Evolutionary conservation across 2,888 invertebrate genomes (phyloP).

Genomic region (Phyllotreta cruciferae): DNA sequence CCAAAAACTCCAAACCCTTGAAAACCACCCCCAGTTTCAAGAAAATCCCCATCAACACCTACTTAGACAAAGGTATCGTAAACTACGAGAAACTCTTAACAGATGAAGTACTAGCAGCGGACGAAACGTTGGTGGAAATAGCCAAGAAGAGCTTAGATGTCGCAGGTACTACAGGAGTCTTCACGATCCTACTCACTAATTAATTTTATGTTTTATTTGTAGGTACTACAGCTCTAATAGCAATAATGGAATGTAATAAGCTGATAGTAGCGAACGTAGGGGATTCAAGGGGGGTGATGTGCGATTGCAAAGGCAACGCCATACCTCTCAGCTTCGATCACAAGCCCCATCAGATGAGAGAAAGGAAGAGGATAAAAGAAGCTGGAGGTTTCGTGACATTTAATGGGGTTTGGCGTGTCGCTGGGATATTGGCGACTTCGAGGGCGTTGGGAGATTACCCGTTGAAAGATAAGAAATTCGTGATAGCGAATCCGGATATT

Average conservation of each 20-base stretch:
- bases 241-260: constrained; percentile 80
- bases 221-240: constrained; percentile 92
- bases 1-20: constrained; percentile 67
- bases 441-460: constrained; percentile 95
- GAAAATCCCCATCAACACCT: constrained; percentile 65
- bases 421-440: constrained; percentile 93
- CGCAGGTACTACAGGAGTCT: constrained; percentile 73
- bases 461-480: constrained; percentile 89
- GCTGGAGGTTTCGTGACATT: constrained; percentile 96
- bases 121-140: constrained; percentile 79
- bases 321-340: constrained; percentile 95
- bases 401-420: constrained; percentile 96
- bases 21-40: constrained; percentile 62
- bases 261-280: constrained; percentile 96
- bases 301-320: constrained; percentile 86
- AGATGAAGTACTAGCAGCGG: constrained; percentile 87
- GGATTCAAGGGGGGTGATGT: constrained; percentile 95
- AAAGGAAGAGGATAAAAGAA: constrained; percentile 89
- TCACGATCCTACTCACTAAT: too few relatives aligned
- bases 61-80: constrained; percentile 75
- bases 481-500: constrained; percentile 96
- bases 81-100: constrained; percentile 83
- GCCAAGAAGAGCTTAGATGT: constrained; percentile 81
- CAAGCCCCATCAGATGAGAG: constrained; percentile 95
- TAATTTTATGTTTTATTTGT: constrained; percentile 73